These are phyloP conservation scores for Myotis planiceps DNA, from an alignment of 2,797 vertebrate species.

Conservation along the genomic window DNA sequence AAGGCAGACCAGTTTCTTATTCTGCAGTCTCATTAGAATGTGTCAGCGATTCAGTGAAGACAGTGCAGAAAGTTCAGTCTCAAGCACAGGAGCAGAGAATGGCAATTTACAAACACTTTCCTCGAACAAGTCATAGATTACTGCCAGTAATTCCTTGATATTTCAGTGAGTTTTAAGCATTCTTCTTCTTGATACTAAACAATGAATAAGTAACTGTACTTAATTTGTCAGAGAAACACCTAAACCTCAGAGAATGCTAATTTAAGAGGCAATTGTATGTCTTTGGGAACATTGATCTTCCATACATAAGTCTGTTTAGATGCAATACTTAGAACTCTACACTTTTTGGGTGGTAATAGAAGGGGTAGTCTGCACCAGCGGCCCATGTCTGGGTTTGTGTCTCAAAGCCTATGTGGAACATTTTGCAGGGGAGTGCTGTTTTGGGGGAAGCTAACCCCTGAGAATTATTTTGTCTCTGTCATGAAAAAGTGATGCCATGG, in stretches of 20 bases:
- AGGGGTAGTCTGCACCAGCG: slow-evolving; percentile 28
- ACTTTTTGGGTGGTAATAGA: neutral
- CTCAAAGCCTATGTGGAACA: neutral
- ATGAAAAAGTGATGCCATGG: neutral
- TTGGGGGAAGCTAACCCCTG: neutral
- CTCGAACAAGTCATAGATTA: neutral
- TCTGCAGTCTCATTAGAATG: neutral
- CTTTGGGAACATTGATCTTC: slow-evolving; percentile 68
- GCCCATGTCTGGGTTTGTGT: neutral
- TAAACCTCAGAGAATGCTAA: slow-evolving; percentile 66
- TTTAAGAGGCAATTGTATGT: neutral
- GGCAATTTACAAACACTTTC: neutral
- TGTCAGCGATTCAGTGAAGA: neutral
- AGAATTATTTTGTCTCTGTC: neutral
- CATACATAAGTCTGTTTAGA: slow-evolving; percentile 66
- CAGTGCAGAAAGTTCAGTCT: neutral
- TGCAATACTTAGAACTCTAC: slow-evolving; percentile 72
- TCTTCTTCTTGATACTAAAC: neutral
- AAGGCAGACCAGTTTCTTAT: neutral
- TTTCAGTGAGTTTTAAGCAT: neutral
- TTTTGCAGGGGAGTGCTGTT: neutral
- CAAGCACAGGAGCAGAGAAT: neutral
- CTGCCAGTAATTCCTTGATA: neutral
- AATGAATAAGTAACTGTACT: neutral
- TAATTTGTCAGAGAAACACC: slow-evolving; percentile 15